These are phyloP conservation scores for Tenrec ecaudatus DNA, from an alignment of 2,113 vertebrate genomes.

Conservation along the genomic window DNA sequence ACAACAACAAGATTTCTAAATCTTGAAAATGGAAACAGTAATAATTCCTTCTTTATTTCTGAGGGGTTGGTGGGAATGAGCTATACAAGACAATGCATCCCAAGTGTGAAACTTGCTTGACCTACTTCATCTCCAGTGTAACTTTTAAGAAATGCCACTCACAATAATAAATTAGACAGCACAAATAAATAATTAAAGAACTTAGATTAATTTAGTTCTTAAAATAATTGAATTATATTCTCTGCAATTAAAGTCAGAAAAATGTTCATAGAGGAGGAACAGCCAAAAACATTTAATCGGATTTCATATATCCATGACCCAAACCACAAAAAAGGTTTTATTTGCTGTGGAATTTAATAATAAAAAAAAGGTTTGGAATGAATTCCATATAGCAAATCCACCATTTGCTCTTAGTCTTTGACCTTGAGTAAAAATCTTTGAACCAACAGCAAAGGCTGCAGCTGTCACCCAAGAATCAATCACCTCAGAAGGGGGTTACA, in stretches of 20 bases:
- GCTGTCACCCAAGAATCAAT: background rate
- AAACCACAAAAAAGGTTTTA: background rate
- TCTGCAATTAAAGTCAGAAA: conserved; percentile 15
- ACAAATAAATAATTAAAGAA: background rate
- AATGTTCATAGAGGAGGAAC: background rate
- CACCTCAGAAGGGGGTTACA: background rate
- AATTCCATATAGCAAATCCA: background rate
- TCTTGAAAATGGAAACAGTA: background rate
- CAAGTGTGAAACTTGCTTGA: background rate
- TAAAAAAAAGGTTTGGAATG: background rate
- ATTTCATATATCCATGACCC: background rate
- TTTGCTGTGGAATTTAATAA: background rate
- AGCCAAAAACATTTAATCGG: background rate
- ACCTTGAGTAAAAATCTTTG: background rate
- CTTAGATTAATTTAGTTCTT: background rate
- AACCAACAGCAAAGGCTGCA: background rate
- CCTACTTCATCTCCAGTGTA: background rate
- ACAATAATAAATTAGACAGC: background rate
- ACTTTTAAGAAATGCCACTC: background rate
- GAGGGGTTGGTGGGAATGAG: background rate
- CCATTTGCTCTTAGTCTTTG: background rate
- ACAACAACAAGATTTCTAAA: background rate
- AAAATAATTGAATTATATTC: background rate
- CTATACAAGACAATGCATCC: background rate
- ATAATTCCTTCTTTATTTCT: conserved; percentile 17